Conservation (phyloP, 2,113 vertebrate species). For the Actinemys pallida region DNA sequence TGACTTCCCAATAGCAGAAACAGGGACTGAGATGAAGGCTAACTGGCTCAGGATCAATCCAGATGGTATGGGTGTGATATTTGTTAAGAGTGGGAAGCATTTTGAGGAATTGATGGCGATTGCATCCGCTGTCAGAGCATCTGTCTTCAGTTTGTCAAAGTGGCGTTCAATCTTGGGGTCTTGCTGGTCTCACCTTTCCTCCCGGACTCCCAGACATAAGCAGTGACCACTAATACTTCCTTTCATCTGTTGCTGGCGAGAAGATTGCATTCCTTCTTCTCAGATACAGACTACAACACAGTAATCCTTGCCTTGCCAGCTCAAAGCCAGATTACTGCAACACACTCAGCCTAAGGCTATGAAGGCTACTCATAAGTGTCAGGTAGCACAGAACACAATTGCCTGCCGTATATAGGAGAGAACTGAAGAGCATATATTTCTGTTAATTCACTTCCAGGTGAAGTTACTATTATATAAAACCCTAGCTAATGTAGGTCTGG, state of each 20-base stretch:
- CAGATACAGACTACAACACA: neutral
- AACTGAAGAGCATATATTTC: neutral
- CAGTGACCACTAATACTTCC: neutral
- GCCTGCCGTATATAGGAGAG: neutral
- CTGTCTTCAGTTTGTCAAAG: neutral
- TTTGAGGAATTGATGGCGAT: neutral
- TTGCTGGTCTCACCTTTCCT: neutral
- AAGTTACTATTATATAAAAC: constrained; percentile 26
- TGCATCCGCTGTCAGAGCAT: neutral
- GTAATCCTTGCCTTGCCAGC: neutral
- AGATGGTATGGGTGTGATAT: neutral
- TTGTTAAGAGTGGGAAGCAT: neutral
- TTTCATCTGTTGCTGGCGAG: neutral
- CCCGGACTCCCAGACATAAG: neutral
- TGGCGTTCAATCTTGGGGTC: neutral
- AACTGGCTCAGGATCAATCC: neutral
- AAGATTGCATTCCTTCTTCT: neutral
- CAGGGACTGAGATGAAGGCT: neutral
- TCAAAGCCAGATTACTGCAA: neutral
- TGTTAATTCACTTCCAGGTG: neutral
- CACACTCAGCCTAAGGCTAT: neutral
- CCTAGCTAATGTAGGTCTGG: neutral
- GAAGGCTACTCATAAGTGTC: neutral
- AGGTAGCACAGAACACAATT: neutral
- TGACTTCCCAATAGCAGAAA: neutral